Evolutionary conservation across 2,113 vertebrate species (phyloP), one percentile per base, ranked within the genome.

Genomic region (Scatophagus argus): DNA sequence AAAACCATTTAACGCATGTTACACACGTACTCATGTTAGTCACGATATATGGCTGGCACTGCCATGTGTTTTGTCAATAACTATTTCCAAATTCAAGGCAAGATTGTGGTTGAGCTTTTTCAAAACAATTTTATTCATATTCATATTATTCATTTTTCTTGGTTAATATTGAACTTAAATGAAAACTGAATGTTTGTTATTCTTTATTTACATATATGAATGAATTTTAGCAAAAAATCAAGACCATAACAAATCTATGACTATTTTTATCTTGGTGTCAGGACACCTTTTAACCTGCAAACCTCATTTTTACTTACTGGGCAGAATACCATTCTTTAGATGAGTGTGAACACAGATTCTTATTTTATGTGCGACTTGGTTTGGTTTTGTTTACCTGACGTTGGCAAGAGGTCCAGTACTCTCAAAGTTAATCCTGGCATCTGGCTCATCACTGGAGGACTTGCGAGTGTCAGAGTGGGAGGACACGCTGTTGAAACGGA

Each of bases 401-500:
- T 99, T 99, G 5, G 98, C 97, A 29, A 99, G 93, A 1, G 97
- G 97, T 11, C 98, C 98, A 0, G 98, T 95, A 81, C 98, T 99
- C 88, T 98, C 98, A 14, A 98, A 99, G 93, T 98, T 96, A 87
- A 96, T 95, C 92, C 92, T 96, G 79, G 93, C 82, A 66, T 97
- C 96, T 0, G 96, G 96, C 54, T 98, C 98, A 0, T 98, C 96
- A 0, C 96, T 96, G 0, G 96, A 97, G 55, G 97, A 97, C 77
- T 99, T 99, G 54, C 91, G 96, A 0, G 95, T 96, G 41, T 99
- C 98, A 0, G 96, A 97, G 85, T 96, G 97, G 0, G 98, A 99
- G 56, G 98, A 99, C 83, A 99, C 98, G 0, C 98, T 99, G 86
- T 99, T 99, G 94, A 99, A 99, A 1, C 98, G 96, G 2, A 99